Evolutionary conservation across 1,140 invertebrate species (phyloP), one percentile per base, ranked within the genome.

Genomic region (Physella acuta): DNA sequence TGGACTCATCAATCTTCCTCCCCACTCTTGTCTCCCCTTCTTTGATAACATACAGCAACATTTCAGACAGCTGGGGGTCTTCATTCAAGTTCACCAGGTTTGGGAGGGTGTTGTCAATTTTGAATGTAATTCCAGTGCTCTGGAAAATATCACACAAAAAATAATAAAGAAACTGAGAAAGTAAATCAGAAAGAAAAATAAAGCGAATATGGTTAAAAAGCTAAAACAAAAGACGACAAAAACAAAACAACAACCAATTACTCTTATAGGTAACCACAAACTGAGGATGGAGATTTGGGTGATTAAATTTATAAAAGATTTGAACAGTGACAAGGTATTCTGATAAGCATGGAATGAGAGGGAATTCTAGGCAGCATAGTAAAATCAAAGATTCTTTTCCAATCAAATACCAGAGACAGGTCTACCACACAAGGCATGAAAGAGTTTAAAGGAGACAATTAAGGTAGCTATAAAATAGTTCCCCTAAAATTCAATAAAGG

Each of bases 41-140:
- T 51, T 84, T 83, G 55, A 92, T 78, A 0, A 90, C 79, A 78
- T 91, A 92, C 70, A 90, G 85, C 64, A 92, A 83, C 4, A 88
- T 90, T 75, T 90, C 90, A 1, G 89, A 89, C n/a, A 91, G 79
- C 78, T 90, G 89, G 5, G 90, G 90, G 84, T 91, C 90, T 51
- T 90, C 89, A 53, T 89, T 87, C 26, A 91, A 85, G 84, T 91
- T 91, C 17, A 92, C 87, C 14, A 91, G 79, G 78, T 88, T 81
- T 0, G 86, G 86, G 34, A 81, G 73, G 17, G 73, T 71, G 56
- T 81, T 82, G 72, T 86, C 81, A 1, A 85, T 75, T 63, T 84
- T 84, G 28, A 82, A 75, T 0, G 81, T 73, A 5, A 84, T 76
- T 8, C 82, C 83, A 55, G 79, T 76, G 79, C 56, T 16, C 66